Evolutionary conservation across 2,797 vertebrate genomes (phyloP).

Genomic region (Sebastiscus tertius): DNA sequence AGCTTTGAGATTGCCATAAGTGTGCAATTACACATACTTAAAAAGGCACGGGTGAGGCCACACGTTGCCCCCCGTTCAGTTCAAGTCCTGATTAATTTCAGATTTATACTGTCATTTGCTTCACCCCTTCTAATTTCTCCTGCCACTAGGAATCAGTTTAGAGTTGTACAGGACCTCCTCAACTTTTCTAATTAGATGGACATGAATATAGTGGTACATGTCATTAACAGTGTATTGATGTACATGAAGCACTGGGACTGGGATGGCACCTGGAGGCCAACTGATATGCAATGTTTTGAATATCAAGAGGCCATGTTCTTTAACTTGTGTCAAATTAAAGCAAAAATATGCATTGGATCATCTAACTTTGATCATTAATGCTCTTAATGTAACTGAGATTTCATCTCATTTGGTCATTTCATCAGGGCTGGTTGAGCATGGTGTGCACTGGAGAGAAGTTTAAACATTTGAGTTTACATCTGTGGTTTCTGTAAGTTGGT

Average conservation of each 20-base stretch:
- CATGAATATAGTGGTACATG: conserved; percentile 68
- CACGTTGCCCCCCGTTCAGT: conserved; percentile 49
- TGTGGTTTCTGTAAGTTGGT: neutral
- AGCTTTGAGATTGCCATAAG: conserved; percentile 70
- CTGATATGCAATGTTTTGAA: conserved; percentile 28
- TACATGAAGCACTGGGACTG: conserved; percentile 57
- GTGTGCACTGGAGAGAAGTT: neutral
- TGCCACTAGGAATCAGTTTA: conserved; percentile 59
- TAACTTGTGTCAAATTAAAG: conserved; percentile 48
- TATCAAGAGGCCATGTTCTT: conserved; percentile 40
- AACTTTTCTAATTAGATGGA: conserved; percentile 78
- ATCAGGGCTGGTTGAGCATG: neutral
- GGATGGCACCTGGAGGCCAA: conserved; percentile 45
- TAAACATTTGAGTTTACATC: neutral
- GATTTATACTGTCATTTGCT: conserved; percentile 67
- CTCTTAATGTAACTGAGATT: conserved; percentile 24
- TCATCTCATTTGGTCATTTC: conserved; percentile 48
- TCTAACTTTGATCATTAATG: conserved; percentile 35
- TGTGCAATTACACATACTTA: conserved; percentile 77
- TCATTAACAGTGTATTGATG: conserved; percentile 72
- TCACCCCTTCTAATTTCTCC: conserved; percentile 65
- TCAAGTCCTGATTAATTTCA: conserved; percentile 80
- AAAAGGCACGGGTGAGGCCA: conserved; percentile 45
- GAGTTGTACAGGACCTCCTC: conserved; percentile 63
- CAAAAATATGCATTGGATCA: conserved; percentile 64